phyloP scores from a whole-genome alignment of 2,888 invertebrate genomes.

The Ditula angustiorana region DNA sequence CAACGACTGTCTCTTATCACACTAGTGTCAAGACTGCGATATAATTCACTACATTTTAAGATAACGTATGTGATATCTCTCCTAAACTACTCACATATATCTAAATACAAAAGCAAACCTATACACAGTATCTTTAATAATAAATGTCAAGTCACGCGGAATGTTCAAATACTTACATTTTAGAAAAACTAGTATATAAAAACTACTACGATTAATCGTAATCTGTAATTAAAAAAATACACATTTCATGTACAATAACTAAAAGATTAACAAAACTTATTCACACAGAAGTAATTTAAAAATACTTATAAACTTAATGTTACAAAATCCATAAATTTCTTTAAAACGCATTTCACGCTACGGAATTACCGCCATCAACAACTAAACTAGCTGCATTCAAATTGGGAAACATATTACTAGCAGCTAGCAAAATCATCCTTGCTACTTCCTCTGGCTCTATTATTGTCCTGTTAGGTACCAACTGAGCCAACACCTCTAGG shows the following conservation, averaged over 20 bases:
- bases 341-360: conserved; percentile 14
- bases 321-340: not conserved
- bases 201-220: not conserved
- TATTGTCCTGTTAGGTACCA: conserved; percentile 33
- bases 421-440: conserved; percentile 40
- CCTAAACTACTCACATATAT: not conserved
- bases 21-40: not conserved
- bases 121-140: not conserved
- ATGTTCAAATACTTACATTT: not conserved
- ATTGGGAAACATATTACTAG: conserved; percentile 42
- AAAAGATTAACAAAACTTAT: too few relatives aligned
- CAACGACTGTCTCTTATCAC: conserved; percentile 4
- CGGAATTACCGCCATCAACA: conserved; percentile 26
- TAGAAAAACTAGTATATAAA: not conserved
- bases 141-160: not conserved
- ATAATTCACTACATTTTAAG: conserved; percentile 7
- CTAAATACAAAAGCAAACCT: not conserved
- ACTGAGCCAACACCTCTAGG: conserved; percentile 26
- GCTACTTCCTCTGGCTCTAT: conserved; percentile 44
- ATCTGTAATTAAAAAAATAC: not conserved
- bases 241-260: too few relatives aligned
- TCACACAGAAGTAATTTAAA: not conserved
- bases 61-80: not conserved
- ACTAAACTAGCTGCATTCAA: conserved; percentile 39
- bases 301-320: not conserved